These are phyloP conservation scores for Sparus aurata DNA, from an alignment of 2,797 vertebrate species.

Conservation along the genomic window DNA sequence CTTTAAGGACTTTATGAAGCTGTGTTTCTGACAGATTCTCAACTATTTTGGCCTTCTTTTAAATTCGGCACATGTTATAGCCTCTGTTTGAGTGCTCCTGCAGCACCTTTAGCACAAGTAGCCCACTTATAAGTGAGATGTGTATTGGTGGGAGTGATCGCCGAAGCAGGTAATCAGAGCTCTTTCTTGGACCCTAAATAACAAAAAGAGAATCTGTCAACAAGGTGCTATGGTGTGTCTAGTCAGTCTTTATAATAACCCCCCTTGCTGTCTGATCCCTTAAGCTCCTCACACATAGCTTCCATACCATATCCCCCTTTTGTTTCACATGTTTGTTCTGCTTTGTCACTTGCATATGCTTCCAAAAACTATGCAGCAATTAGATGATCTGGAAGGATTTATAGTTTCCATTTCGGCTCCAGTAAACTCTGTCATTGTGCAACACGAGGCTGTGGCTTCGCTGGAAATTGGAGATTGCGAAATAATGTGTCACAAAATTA, in stretches of 20 bases:
- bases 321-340: not conserved
- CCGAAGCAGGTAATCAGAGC: no score
- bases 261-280: not conserved
- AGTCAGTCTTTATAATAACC: not conserved
- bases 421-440: slow-evolving; percentile 42
- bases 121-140: no score
- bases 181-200: no score
- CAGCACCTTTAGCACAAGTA: no score
- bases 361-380: not conserved
- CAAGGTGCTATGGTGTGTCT: not conserved
- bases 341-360: not conserved
- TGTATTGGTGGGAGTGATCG: no score
- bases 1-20: no score
- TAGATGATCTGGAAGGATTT: slow-evolving; percentile 21
- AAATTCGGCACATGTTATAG: no score
- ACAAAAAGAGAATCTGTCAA: not conserved
- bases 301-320: not conserved
- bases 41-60: no score
- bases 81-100: no score
- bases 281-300: not conserved
- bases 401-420: slow-evolving; percentile 17
- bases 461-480: slow-evolving; percentile 8
- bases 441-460: slow-evolving; percentile 24
- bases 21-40: no score
- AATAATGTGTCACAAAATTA: slow-evolving; percentile 30